These are phyloP conservation scores for Alligator sinensis DNA, from an alignment of 2,113 vertebrate genomes.

Conservation along the genomic window DNA sequence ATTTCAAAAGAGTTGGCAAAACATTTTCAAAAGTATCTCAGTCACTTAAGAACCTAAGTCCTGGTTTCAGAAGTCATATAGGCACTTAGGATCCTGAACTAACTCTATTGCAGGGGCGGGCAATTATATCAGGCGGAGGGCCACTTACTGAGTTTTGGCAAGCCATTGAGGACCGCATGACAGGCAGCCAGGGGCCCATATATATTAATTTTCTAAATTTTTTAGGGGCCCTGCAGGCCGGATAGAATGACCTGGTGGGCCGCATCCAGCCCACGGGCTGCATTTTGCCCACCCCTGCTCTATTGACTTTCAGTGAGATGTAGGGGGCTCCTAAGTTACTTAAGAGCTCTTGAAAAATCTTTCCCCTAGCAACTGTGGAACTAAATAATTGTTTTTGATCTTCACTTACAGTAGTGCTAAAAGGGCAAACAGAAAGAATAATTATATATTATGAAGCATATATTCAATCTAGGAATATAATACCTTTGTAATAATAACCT, in stretches of 20 bases:
- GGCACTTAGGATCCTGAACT: too few species aligned
- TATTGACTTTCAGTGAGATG: neutral
- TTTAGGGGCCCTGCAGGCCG: too few species aligned
- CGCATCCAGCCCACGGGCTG: too few species aligned
- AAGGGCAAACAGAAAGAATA: neutral
- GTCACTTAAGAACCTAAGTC: neutral
- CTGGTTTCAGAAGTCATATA: too few species aligned
- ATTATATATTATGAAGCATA: fast-evolving
- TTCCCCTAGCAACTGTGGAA: neutral
- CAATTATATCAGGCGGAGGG: too few species aligned
- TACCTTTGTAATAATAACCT: neutral
- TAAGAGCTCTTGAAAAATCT: neutral
- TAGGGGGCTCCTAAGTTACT: neutral
- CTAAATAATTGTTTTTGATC: fast-evolving
- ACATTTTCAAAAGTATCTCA: neutral
- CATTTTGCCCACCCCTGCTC: neutral
- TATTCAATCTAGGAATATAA: neutral
- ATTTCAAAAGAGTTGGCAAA: neutral
- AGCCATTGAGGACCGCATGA: too few species aligned
- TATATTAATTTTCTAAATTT: too few species aligned
- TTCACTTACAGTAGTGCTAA: fast-evolving
- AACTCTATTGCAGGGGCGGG: too few species aligned
- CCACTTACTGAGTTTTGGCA: too few species aligned
- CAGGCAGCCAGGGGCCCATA: too few species aligned
- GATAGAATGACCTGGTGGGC: too few species aligned